These are phyloP conservation scores for Linyphia triangularis DNA, from an alignment of 2,888 invertebrate genomes.

Conservation along the genomic window DNA sequence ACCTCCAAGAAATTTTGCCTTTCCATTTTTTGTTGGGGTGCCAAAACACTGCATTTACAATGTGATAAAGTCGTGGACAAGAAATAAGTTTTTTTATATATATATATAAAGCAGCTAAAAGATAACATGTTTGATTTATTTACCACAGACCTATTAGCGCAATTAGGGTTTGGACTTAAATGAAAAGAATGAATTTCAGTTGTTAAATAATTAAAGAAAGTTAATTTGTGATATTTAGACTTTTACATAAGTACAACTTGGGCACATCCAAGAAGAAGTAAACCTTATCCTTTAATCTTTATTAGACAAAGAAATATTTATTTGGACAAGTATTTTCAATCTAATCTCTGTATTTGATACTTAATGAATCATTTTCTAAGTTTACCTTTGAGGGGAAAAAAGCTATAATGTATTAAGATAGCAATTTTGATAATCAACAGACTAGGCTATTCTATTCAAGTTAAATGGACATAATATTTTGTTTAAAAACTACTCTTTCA, in stretches of 20 bases:
- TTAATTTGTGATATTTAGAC: neutral
- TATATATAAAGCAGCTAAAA: neutral
- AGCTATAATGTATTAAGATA: too few species aligned
- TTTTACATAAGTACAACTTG: too few species aligned
- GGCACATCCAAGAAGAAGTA: too few species aligned
- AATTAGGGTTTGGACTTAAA: neutral
- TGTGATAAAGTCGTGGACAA: constrained; percentile 44
- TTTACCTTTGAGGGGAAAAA: too few species aligned
- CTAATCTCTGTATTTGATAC: neutral
- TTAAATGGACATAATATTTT: too few species aligned
- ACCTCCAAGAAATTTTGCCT: constrained; percentile 52
- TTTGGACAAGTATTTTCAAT: neutral
- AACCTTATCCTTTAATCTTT: too few species aligned
- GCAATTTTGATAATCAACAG: too few species aligned
- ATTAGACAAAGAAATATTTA: too few species aligned
- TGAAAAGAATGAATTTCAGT: neutral
- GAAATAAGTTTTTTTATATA: constrained; percentile 7
- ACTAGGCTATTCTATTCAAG: too few species aligned
- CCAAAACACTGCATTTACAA: constrained; percentile 55
- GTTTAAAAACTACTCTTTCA: too few species aligned
- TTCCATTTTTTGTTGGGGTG: constrained; percentile 52
- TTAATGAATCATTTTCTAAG: too few species aligned
- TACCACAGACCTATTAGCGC: neutral
- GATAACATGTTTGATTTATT: neutral
- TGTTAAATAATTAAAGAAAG: neutral